Conservation (phyloP, 2,113 vertebrate species). For the Neolamprologus ventralis region DNA sequence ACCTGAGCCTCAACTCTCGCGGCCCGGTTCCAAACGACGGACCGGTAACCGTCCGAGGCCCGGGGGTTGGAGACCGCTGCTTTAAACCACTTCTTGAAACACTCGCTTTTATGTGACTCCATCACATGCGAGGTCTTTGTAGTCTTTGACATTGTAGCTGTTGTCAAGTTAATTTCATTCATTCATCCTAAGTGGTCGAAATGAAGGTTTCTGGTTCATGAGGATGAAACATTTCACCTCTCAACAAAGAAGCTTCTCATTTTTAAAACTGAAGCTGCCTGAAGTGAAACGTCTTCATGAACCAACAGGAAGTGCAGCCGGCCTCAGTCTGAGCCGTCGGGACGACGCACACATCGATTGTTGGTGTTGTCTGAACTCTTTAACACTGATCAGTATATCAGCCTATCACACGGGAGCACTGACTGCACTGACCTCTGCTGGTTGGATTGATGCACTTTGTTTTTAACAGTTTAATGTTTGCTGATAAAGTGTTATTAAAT, state of each 20-base stretch:
- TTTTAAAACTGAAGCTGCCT: fast-evolving
- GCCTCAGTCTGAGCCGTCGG: fast-evolving
- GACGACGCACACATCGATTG: background rate
- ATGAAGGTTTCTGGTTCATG: background rate
- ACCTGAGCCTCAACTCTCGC: no score
- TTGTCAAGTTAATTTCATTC: background rate
- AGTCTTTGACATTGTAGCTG: background rate
- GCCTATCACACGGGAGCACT: background rate
- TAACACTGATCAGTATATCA: background rate
- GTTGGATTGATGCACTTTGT: background rate
- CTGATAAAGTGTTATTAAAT: background rate
- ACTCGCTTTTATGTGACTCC: background rate
- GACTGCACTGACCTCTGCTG: background rate
- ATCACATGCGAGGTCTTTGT: background rate
- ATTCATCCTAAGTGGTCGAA: background rate
- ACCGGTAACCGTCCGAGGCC: no score
- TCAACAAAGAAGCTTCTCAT: background rate
- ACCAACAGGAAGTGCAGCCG: background rate
- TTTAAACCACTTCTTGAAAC: background rate
- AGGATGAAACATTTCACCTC: background rate
- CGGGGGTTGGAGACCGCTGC: no score
- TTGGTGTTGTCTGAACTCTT: fast-evolving
- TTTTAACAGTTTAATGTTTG: background rate
- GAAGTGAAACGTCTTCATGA: background rate
- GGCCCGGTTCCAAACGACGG: no score